These are phyloP conservation scores for Rhagium mordax DNA, from an alignment of 2,888 invertebrate species.

Conservation along the genomic window DNA sequence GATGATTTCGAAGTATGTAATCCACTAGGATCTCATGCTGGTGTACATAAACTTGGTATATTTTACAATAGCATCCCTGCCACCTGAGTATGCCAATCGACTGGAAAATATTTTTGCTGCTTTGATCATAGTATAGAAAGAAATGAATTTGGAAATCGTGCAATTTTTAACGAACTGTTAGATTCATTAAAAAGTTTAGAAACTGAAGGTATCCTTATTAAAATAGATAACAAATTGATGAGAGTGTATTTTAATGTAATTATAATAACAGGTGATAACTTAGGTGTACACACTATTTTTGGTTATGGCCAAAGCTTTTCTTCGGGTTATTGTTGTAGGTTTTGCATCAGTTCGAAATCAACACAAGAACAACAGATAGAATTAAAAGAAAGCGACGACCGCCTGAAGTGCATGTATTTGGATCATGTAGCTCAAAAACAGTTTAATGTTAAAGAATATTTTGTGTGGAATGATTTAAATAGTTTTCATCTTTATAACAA, in stretches of 20 bases:
- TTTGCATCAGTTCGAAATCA: conserved; percentile 11
- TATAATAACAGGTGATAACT: conserved; percentile 38
- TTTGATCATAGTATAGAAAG: conserved; percentile 42
- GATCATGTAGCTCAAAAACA: not conserved
- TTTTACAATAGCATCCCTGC: conserved; percentile 48
- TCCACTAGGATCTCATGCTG: conserved; percentile 46
- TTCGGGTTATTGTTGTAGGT: conserved; percentile 20
- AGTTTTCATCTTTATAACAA: conserved; percentile 29
- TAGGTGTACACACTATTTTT: conserved; percentile 38
- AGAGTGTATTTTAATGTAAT: conserved; percentile 43
- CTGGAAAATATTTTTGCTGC: conserved; percentile 53
- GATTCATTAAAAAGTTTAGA: too few species aligned
- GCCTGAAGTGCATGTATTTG: not conserved
- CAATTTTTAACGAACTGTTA: conserved; percentile 46
- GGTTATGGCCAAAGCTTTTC: conserved; percentile 30
- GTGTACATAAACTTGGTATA: conserved; percentile 51
- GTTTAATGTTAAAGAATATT: conserved; percentile 32
- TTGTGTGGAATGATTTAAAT: conserved; percentile 32
- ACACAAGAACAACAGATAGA: not conserved
- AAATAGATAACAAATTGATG: too few species aligned
- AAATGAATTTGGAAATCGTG: conserved; percentile 42
- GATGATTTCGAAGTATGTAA: conserved; percentile 51
- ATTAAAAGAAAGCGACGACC: too few species aligned
- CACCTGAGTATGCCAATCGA: conserved; percentile 41
- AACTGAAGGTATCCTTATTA: too few species aligned